These are phyloP conservation scores for Sparidentex hasta DNA, from an alignment of 2,797 vertebrate genomes.

Conservation along the genomic window DNA sequence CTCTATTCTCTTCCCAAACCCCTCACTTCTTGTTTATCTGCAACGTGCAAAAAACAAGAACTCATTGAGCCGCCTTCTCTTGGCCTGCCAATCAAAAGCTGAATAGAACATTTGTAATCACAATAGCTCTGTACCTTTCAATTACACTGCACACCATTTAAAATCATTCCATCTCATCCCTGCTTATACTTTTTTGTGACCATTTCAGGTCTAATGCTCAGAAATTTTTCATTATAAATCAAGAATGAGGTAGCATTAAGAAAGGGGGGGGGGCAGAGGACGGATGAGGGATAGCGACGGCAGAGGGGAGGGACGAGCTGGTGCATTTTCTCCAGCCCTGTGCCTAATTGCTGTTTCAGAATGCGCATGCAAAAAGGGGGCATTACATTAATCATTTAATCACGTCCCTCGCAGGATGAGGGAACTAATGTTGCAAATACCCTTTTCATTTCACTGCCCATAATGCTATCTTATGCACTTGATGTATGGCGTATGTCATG, in stretches of 20 bases:
- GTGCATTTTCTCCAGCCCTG: constrained; percentile 90
- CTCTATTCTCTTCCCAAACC: constrained; percentile 71
- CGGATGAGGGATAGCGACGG: constrained; percentile 58
- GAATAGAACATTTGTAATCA: constrained; percentile 88
- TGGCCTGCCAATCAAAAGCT: constrained; percentile 95
- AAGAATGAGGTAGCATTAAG: constrained; percentile 93
- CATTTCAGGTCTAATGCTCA: constrained; percentile 92
- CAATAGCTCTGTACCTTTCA: constrained; percentile 92
- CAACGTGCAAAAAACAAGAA: constrained; percentile 93
- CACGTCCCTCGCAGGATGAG: constrained; percentile 98
- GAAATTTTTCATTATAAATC: constrained; percentile 96
- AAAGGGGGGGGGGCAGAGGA: constrained; percentile 72
- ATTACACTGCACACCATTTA: constrained; percentile 91
- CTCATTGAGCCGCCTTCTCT: constrained; percentile 89
- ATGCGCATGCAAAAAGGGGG: constrained; percentile 95
- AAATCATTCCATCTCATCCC: constrained; percentile 84
- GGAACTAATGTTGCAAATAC: constrained; percentile 99
- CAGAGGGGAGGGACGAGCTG: constrained; percentile 59
- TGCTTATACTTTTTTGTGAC: constrained; percentile 90
- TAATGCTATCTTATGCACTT: constrained; percentile 99
- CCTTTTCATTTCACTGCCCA: constrained; percentile 99
- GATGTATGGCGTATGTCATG: constrained; percentile 99
- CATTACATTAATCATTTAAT: constrained; percentile 99
- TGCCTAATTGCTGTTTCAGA: constrained; percentile 99
- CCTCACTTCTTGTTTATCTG: constrained; percentile 94